Percentiles rank a stretch among this genome's conserved stretches.
Conservation (phyloP, 2,888 invertebrate genomes). For the Lutraria lutraria region DNA sequence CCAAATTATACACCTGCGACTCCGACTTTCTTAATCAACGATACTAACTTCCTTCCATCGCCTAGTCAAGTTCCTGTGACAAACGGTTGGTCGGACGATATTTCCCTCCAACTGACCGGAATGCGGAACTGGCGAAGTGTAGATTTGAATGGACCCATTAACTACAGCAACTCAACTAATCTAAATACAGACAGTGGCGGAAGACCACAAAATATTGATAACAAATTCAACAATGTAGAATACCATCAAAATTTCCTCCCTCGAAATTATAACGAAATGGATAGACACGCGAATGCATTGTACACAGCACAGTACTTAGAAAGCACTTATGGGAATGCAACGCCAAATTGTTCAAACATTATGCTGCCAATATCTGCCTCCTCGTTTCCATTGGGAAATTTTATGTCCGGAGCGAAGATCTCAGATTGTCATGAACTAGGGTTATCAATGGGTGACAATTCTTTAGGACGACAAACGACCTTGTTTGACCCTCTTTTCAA, state of each 20-base stretch:
- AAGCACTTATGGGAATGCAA: background rate
- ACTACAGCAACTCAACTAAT: background rate
- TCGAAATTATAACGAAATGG: background rate
- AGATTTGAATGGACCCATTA: background rate
- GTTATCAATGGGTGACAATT: background rate
- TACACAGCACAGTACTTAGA: background rate
- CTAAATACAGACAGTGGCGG: too few species aligned
- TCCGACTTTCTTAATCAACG: background rate
- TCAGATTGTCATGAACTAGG: background rate
- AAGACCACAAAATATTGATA: background rate
- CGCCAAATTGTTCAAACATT: background rate
- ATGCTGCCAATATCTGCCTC: background rate
- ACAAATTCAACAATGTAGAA: background rate
- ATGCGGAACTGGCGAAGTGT: background rate
- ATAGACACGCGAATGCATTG: background rate
- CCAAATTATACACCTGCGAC: background rate
- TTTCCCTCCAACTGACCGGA: background rate
- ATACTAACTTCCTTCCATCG: background rate
- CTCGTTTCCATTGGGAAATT: background rate
- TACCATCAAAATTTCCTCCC: background rate
- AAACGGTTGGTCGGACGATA: background rate
- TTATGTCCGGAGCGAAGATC: background rate
- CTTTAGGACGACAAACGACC: background rate
- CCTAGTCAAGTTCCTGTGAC: background rate
- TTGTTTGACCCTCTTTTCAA: background rate